Percentiles rank a stretch among this genome's conserved stretches.
Conservation (phyloP, 2,797 vertebrate genomes). For the Falco biarmicus region DNA sequence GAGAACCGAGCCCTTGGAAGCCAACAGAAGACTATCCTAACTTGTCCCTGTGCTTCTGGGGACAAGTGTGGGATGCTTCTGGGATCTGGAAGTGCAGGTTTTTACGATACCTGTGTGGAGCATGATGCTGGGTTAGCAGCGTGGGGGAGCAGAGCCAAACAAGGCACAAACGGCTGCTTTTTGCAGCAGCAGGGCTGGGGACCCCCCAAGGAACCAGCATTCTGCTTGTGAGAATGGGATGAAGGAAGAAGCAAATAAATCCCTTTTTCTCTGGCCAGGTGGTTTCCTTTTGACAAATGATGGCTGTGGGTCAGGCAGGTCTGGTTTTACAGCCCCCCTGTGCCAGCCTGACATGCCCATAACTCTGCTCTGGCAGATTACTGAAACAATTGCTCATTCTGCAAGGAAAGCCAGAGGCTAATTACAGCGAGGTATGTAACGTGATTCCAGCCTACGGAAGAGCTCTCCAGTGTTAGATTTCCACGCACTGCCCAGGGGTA, state of each 20-base stretch:
- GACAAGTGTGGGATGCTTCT: not conserved
- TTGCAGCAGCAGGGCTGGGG: not conserved
- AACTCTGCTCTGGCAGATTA: conserved; percentile 33
- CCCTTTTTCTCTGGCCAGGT: not conserved
- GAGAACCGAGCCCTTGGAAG: not conserved
- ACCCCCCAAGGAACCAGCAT: not conserved
- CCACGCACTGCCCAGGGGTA: not conserved
- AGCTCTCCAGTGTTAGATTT: not conserved
- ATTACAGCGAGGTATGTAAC: not conserved
- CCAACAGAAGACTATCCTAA: not conserved
- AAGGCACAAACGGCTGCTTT: not conserved
- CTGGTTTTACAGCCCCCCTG: conserved; percentile 51
- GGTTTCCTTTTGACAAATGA: conserved; percentile 28
- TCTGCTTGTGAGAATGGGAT: not conserved
- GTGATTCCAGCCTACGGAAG: not conserved
- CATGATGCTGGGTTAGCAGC: not conserved
- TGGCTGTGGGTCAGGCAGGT: conserved; percentile 6
- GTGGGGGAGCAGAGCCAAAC: rapidly evolving
- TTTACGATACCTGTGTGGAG: not conserved
- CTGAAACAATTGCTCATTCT: conserved; percentile 19
- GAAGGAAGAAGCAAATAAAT: conserved; percentile 23
- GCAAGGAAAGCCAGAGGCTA: not conserved
- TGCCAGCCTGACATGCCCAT: conserved; percentile 41
- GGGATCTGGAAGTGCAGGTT: not conserved
- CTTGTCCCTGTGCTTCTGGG: not conserved